Base-by-base conservation (phyloP, 2,797 vertebrate genomes). In the Chelon auratus region DNA sequence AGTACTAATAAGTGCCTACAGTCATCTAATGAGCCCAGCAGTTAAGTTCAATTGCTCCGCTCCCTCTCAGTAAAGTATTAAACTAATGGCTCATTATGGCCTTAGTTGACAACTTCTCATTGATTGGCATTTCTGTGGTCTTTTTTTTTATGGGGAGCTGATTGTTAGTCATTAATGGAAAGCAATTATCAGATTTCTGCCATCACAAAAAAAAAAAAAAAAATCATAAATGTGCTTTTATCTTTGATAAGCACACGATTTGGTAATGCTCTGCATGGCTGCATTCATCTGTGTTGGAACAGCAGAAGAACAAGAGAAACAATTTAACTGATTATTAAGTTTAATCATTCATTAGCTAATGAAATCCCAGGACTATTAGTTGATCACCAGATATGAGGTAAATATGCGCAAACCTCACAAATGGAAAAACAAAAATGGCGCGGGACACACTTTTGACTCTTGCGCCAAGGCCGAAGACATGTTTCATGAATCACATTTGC, bases 71-170 rank as follows among this genome's bases (percentile, higher is more conserved):
- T 62, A 65, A 57, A 75, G 68, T 24, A 39, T 69, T 66, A 56
- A 61, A 70, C 64, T 67, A 75, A 86, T 72, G 58, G 54, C 61
- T 72, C 64, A 78, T 77, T 65, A 68, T 62, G 61, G 55, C 67
- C 24, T 47, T 54, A 53, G 58, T 55, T 77, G 30, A 71, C 68
- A 65, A 73, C 58, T 24, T 62, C 56, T 66, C 11, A 80, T 72
- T 55, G 54, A 69, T 75, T 68, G 2, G 39, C 54, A 14, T 55
- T 59, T 71, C 67, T 43, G 54, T 26, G 0, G 52, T 72, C 43
- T 43, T 40, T 37, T 22, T 65, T 72, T 74, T 68, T 51, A 79
- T 70, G 42, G 54, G 50, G 24, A 57, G 56, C 15, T 33, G 45
- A 22, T 65, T 76, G 24, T 62, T 68, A 66, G 48, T 60, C 54